Evolutionary conservation across 2,888 invertebrate species (phyloP).

Genomic region (Tinea trinotella): DNA sequence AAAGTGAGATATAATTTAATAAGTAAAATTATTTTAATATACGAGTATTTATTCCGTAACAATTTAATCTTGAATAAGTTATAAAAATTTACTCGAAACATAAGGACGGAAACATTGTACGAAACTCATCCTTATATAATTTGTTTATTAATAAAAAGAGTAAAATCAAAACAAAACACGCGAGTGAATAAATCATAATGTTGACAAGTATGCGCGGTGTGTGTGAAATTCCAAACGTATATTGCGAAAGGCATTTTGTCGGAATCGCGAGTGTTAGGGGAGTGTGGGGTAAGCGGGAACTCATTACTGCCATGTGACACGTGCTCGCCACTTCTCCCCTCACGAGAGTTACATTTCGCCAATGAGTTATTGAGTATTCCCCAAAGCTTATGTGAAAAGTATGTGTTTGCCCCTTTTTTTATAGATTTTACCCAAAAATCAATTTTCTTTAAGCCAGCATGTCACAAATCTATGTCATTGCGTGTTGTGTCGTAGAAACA

Average conservation of each 20-base stretch:
- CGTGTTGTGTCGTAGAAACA: too few species aligned
- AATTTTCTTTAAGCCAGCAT: too few species aligned
- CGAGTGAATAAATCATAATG: conserved; percentile 49
- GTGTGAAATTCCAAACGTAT: conserved; percentile 63
- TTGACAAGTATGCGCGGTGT: conserved; percentile 47
- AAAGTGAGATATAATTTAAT: too few species aligned
- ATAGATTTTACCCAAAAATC: conserved; percentile 4
- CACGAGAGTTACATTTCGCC: conserved; percentile 51
- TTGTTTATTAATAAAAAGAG: too few species aligned
- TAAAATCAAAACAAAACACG: not conserved
- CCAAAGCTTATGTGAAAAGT: conserved; percentile 46
- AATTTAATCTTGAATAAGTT: too few species aligned
- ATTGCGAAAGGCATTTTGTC: conserved; percentile 24
- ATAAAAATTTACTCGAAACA: too few species aligned
- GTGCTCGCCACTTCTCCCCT: conserved; percentile 36
- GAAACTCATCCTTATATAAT: too few species aligned
- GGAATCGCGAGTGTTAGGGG: conserved; percentile 28
- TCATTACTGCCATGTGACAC: conserved; percentile 71
- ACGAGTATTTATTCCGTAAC: too few species aligned
- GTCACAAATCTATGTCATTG: too few species aligned
- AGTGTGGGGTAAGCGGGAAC: conserved; percentile 48
- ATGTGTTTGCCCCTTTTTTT: conserved; percentile 26
- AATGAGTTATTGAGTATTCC: conserved; percentile 67
- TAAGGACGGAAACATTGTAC: too few species aligned
- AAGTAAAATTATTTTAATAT: too few species aligned